phyloP scores from a whole-genome alignment of 2,113 vertebrate genomes.

The Poeciliopsis retropinna region DNA sequence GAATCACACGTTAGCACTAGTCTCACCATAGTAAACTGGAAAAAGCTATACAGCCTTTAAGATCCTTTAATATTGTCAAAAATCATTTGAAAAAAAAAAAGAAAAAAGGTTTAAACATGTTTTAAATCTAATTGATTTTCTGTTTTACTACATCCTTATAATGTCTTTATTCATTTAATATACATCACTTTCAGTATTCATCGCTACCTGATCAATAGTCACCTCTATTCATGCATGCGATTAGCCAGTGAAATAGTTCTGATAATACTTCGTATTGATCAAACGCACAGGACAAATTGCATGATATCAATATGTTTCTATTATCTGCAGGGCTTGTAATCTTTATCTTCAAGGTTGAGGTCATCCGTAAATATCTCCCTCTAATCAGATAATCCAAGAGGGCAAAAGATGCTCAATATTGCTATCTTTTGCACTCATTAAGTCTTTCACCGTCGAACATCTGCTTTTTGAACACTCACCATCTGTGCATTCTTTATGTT shows the following conservation, averaged over 20 bases:
- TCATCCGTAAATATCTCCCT: neutral
- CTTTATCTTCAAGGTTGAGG: neutral
- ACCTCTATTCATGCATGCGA: neutral
- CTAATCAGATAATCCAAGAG: neutral
- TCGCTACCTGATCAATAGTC: neutral
- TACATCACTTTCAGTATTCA: neutral
- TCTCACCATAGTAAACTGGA: neutral
- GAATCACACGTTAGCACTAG: neutral
- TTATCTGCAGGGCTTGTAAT: neutral
- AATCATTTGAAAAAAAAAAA: neutral
- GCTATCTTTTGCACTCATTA: conserved; percentile 33
- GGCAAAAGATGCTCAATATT: neutral
- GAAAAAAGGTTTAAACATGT: neutral
- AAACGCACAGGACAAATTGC: neutral
- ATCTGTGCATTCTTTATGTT: conserved; percentile 67
- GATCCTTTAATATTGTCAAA: neutral
- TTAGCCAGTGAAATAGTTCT: neutral
- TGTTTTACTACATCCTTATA: too few species aligned
- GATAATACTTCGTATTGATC: neutral
- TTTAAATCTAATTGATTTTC: neutral
- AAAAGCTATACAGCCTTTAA: neutral
- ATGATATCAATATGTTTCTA: neutral
- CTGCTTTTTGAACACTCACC: conserved; percentile 13
- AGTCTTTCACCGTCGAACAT: conserved; percentile 11
- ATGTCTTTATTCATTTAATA: too few species aligned